phyloP scores from a whole-genome alignment of 1,140 invertebrate species.

The Odontomachus brunneus region DNA sequence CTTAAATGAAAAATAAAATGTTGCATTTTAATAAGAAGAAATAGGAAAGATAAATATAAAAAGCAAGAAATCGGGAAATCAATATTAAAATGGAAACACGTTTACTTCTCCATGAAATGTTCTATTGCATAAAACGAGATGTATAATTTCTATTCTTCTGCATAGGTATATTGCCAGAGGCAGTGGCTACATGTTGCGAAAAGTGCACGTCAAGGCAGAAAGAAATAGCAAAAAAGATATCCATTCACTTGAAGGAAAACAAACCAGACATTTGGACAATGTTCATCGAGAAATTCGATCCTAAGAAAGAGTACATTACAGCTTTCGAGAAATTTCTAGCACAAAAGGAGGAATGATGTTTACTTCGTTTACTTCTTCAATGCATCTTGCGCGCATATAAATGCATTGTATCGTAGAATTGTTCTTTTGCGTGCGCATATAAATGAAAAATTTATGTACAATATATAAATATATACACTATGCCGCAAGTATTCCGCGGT shows the following conservation, averaged over 20 bases:
- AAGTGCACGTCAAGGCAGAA: constrained; percentile 85
- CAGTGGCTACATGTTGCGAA: constrained; percentile 81
- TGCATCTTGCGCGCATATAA: too few relatives aligned
- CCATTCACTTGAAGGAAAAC: constrained; percentile 75
- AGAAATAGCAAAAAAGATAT: constrained; percentile 81
- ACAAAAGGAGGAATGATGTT: background rate
- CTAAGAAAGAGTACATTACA: constrained; percentile 47
- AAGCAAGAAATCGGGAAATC: background rate
- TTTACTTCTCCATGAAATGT: background rate
- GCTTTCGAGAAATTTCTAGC: constrained; percentile 48
- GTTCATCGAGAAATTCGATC: constrained; percentile 84
- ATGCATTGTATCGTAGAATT: too few relatives aligned
- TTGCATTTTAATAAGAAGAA: background rate
- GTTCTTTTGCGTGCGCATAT: too few relatives aligned
- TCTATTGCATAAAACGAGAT: background rate
- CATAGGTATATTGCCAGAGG: constrained; percentile 84
- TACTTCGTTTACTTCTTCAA: background rate
- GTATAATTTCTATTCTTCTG: constrained; percentile 34
- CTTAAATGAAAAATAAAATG: background rate
- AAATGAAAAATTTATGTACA: too few relatives aligned
- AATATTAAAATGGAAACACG: background rate
- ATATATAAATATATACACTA: too few relatives aligned
- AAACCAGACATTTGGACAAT: constrained; percentile 81
- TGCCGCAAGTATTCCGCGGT: too few relatives aligned
- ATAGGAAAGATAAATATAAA: background rate